Base-by-base conservation (phyloP, 2,888 invertebrate species). In the Alviniconcha strummeri region DNA sequence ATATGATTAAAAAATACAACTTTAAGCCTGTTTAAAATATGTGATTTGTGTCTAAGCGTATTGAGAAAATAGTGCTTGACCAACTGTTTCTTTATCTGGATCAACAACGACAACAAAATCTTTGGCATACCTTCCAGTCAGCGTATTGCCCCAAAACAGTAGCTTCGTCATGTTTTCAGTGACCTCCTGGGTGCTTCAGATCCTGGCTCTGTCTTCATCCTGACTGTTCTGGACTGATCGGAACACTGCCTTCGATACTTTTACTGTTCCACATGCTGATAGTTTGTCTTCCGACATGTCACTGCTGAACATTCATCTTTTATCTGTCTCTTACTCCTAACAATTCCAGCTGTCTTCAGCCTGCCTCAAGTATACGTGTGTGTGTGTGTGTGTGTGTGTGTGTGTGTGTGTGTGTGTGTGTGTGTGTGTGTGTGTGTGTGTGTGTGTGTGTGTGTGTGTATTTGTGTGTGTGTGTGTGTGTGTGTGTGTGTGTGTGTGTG, bases 391-490 rank as follows among this genome's bases (percentile, higher is more conserved):
- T 69, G 69, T 4, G 69, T 69, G 69, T 4, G 69, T 69, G 69
- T 69, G 17, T 72, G 19, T 11, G 11, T 72, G 72, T 74, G 11
- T 74, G 13, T 74, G 52, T 54, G n/a, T 79, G 56, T 80, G 17
- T 52, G 17, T 64, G 15, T 69, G 8, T 52, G 0, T 52, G 9
- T 67, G 56, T 80, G 17, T 52, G 17, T 80, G n/a, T 80, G 19
- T 80, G 2, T 80, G 17, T 74, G 36, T 72, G 9, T 72, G 9
- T 72, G 36, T 72, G 36, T 72, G 52, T 54, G 36, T 72, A 7
- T 72, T 52, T 72, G 72, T 72, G 72, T 72, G 8, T 64, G 57
- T 79, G 60, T 79, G 17, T 54, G 19, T 79, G 60, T 79, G 72
- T 72, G 72, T 72, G 72, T 72, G 72, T 72, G 72, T 36, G 36